Evolutionary conservation across 1,140 invertebrate species (phyloP), one percentile per base, ranked within the genome.

Genomic region (Neodiprion fabricii): DNA sequence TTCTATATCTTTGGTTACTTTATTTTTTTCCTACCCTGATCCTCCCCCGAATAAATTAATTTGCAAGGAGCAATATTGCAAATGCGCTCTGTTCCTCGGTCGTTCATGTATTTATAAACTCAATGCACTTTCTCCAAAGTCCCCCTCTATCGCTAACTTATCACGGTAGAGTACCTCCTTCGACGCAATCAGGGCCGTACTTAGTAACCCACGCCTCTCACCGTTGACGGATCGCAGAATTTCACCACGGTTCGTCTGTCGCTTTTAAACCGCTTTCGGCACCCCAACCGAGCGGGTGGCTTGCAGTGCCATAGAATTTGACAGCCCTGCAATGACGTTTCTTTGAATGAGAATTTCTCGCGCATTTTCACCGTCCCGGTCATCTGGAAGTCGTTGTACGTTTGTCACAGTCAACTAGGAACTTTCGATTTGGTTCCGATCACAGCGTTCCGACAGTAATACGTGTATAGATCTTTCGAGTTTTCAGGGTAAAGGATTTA

Each of bases 101-200:
- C 69, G 72, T 75, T 61, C 78, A 73, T 47, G 77, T 86, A 86
- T 87, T 84, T 87, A 88, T 87, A 82, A 87, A 88, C 83, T 86
- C 85, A 84, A 80, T 80, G 79, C 75, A 88, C 87, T 88, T 88
- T 88, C 86, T 87, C 87, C 84, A 77, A 3, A 40, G 67, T 80
- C 81, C 81, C 81, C 80, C 83, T 77, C 70, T 72, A 82, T 82
- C 76, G 82, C 79, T 75, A 85, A 85, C 82, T 86, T 85, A 87
- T 84, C 83, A 87, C 82, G 86, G 78, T 87, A 87, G 84, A 87
- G 82, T 85, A 84, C 81, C 79, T 83, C 78, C 82, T 85, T 86
- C 83, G 84, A 86, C 77, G 85, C 82, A 82, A 82, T 87, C 86
- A 87, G 82, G 85, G 84, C 82, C 85, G 85, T 82, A 82, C 67